Evolutionary conservation across 2,888 invertebrate genomes (phyloP).

Genomic region (Pyrocoelia pectoralis): DNA sequence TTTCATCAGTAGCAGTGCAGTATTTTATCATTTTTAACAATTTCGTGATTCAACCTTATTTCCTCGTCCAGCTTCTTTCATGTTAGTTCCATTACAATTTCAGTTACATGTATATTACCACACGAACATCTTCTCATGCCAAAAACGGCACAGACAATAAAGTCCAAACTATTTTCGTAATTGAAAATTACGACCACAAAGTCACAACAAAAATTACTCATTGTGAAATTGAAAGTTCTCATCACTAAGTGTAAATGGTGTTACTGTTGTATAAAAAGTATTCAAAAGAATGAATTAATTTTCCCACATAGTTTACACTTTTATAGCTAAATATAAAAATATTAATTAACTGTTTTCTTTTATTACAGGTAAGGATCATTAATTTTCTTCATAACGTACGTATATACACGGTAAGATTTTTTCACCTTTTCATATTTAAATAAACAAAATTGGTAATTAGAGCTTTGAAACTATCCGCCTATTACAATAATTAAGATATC

Average conservation of each 20-base stretch:
- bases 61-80: too few species aligned
- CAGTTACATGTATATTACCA: too few species aligned
- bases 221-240: conserved; percentile 18
- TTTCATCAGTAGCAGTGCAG: too few species aligned
- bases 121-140: too few species aligned
- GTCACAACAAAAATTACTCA: conserved; percentile 3
- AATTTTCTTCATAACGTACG: not conserved
- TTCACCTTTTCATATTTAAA: not conserved
- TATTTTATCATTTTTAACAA: too few species aligned
- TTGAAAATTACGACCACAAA: conserved; percentile 22
- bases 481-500: not conserved
- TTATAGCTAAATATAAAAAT: conserved; percentile 3
- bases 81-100: too few species aligned
- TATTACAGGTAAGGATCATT: conserved; percentile 5
- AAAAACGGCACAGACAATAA: too few species aligned
- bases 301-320: conserved; percentile 1
- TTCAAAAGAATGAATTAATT: not conserved
- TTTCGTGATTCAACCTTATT: too few species aligned
- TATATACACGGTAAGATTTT: not conserved
- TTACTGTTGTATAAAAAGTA: not conserved
- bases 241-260: not conserved
- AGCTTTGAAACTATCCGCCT: not conserved
- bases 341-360: not conserved
- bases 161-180: too few species aligned
- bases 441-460: not conserved